Evolutionary conservation across 2,113 vertebrate species (phyloP), one percentile per base, ranked within the genome.

Genomic region (Dipodomys spectabilis): DNA sequence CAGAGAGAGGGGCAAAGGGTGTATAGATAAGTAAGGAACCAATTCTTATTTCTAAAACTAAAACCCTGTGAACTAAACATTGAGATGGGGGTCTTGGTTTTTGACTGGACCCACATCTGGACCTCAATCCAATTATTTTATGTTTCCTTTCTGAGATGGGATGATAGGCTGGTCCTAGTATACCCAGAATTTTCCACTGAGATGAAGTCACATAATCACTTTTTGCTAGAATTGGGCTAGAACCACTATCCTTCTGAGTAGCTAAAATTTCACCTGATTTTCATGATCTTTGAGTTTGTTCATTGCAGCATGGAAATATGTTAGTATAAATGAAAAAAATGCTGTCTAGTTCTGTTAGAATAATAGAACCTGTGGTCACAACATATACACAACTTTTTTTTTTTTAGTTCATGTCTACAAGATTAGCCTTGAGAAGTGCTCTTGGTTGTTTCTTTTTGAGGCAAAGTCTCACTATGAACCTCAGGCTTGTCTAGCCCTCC

Each of bases 331-430:
- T 73, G 28, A 49, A 49, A 75, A 78, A 86, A 27, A 81, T 65
- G 82, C 89, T 86, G 69, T 82, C 62, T 32, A 49, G 18, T 1
- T 91, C 30, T 77, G n/a, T 71, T 71, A 68, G 30, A 22, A 86
- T 0, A 82, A 86, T 27, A 83, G 62, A 67, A 81, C 12, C 72
- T 93, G 30, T 92, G 44, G 28, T 87, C 45, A 92, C 22, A 93
- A 30, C 11, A 28, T 69, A 93, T 87, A 20, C 82, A 11, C 74
- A 18, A 68, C 30, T 62, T 53, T 39, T 67, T 79, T 67, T 79
- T 85, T 71, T 4, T 86, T 68, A 73, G 49, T 35, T 80, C 23
- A 77, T 45, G 13, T 93, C 72, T 92, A 71, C 60, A 95, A 62
- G 25, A 74, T 13, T 49, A 92, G 18, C 15, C 60, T 67, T 53